Percentiles rank a stretch among this genome's conserved stretches.
phyloP scores from a whole-genome alignment of 64 coral and sea anemone species.

The Montipora capricornis region DNA sequence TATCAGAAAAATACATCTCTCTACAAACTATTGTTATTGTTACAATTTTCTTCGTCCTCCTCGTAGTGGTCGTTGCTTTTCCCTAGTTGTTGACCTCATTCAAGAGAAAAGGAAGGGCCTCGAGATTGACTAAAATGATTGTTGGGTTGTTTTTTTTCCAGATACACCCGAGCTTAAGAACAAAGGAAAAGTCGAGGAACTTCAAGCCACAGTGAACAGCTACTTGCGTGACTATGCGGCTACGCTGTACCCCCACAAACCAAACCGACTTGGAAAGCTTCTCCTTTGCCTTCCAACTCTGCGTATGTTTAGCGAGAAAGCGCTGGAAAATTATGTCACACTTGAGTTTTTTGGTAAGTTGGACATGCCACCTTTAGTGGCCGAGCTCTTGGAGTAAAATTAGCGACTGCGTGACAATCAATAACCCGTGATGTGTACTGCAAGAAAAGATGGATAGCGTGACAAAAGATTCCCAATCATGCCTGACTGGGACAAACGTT shows the following conservation, averaged over 20 bases:
- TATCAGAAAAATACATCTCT: too few species aligned
- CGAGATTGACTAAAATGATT: too few species aligned
- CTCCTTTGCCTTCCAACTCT: constrained; percentile 90
- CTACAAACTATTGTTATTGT: too few species aligned
- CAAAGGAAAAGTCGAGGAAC: constrained; percentile 76
- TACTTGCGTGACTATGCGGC: constrained; percentile 78
- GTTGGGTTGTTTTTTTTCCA: not conserved
- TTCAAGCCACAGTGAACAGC: constrained; percentile 81
- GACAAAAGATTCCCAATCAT: constrained; percentile 12
- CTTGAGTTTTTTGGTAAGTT: constrained; percentile 97
- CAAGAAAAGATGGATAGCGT: not conserved
- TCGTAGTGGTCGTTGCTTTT: too few species aligned
- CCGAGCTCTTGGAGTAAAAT: constrained; percentile 78
- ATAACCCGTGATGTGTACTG: not conserved
- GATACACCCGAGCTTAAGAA: constrained; percentile 85
- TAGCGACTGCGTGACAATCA: not conserved
- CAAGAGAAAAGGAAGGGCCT: too few species aligned
- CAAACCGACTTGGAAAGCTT: constrained; percentile 88
- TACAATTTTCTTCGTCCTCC: too few species aligned
- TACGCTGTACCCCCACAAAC: constrained; percentile 62
- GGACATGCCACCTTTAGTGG: constrained; percentile 94
- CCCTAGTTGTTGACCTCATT: too few species aligned
- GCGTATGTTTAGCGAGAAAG: constrained; percentile 88
- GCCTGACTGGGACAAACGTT: not conserved
- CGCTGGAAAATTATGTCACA: constrained; percentile 90